These are phyloP conservation scores for Columba livia DNA, from an alignment of 2,113 vertebrate genomes.

Conservation along the genomic window DNA sequence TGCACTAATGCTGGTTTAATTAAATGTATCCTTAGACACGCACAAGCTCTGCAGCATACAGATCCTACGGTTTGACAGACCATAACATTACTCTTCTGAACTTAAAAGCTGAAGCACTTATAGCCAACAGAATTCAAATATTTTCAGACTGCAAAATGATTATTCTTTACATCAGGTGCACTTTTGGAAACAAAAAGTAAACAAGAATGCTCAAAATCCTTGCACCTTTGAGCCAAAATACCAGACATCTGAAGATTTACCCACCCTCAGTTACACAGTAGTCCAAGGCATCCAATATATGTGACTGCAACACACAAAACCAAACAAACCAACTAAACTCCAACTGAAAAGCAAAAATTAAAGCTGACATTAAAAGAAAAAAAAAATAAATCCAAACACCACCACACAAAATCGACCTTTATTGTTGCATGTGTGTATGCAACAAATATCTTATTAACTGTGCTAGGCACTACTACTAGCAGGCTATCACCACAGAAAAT, in stretches of 20 bases:
- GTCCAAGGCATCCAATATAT: background rate
- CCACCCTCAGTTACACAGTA: background rate
- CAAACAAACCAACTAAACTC: background rate
- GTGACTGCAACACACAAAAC: background rate
- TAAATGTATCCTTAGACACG: constrained; percentile 67
- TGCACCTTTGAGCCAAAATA: background rate
- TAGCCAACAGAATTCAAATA: background rate
- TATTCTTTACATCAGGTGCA: background rate
- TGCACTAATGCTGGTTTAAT: constrained; percentile 75
- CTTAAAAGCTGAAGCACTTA: constrained; percentile 14
- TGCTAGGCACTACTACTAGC: background rate
- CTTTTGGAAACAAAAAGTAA: constrained; percentile 8
- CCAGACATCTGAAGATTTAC: background rate
- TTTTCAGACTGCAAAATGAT: background rate
- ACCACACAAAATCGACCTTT: background rate
- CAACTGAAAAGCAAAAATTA: background rate
- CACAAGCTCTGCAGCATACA: constrained; percentile 6
- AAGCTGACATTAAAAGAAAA: background rate
- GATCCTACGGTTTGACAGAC: constrained; percentile 4
- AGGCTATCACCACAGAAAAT: background rate
- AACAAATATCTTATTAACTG: background rate
- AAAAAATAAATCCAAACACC: too few species aligned
- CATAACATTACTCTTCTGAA: background rate
- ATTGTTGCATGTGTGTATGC: background rate
- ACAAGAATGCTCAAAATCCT: background rate